These are phyloP conservation scores for Toxostoma redivivum DNA, from an alignment of 2,113 vertebrate species.

Conservation along the genomic window DNA sequence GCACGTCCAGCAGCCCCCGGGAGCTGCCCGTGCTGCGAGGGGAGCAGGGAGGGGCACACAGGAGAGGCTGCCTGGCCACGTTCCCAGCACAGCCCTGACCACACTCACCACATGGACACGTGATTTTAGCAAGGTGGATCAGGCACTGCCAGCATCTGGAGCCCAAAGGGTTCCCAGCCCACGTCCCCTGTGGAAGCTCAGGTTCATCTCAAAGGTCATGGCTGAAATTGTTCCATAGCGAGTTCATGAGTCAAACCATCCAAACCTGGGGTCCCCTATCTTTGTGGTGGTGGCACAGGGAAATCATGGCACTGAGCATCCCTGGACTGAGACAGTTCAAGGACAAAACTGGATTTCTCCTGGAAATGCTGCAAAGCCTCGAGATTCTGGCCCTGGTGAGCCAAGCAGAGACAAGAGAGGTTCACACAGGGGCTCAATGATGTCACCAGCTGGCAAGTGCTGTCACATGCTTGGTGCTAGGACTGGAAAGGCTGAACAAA, in stretches of 20 bases:
- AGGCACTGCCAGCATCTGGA: background rate
- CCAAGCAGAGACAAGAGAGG: background rate
- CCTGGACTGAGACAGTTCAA: background rate
- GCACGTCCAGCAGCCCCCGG: slow-evolving; percentile 25
- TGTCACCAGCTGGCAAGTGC: background rate
- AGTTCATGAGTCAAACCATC: background rate
- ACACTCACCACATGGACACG: background rate
- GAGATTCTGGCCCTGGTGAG: background rate
- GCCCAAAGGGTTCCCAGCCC: too few species aligned
- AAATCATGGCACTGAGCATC: rapidly evolving
- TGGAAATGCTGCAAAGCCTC: background rate
- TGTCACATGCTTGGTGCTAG: background rate
- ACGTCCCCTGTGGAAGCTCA: rapidly evolving
- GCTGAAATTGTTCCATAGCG: rapidly evolving
- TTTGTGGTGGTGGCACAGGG: background rate
- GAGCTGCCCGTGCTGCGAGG: background rate
- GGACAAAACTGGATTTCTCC: background rate
- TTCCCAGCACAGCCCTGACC: background rate
- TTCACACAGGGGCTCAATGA: background rate
- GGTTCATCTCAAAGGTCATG: background rate
- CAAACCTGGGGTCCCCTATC: background rate
- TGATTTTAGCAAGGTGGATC: background rate
- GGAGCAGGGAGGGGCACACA: background rate
- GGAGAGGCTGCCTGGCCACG: background rate
- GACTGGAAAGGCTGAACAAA: background rate